A percentile compares a stretch with the other conserved stretches of the same genome.
Conservation (phyloP, 2,797 vertebrate species). For the Austrolebias charrua region DNA sequence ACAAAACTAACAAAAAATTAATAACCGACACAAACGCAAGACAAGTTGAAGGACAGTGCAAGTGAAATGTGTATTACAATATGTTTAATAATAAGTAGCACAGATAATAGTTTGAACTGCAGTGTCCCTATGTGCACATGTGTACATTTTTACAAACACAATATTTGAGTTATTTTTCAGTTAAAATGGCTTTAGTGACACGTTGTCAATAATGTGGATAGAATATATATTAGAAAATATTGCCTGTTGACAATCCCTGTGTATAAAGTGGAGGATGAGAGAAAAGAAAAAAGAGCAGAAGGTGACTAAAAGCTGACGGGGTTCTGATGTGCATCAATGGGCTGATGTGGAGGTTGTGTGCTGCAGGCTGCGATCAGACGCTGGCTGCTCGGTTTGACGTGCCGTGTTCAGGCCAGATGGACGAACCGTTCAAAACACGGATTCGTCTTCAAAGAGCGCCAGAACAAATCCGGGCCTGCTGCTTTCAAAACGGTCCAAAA, state of each 20-base stretch:
- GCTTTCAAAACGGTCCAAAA: constrained; percentile 39
- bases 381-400: constrained; percentile 44
- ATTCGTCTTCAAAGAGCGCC: constrained; percentile 62
- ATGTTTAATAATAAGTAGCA: no score
- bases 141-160: background rate
- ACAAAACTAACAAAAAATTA: constrained; percentile 10
- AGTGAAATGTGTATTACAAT: background rate
- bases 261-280: constrained; percentile 30
- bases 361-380: constrained; percentile 43
- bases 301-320: background rate
- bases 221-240: constrained; percentile 12
- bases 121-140: background rate
- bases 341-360: constrained; percentile 55
- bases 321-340: constrained; percentile 64
- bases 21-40: constrained; percentile 1
- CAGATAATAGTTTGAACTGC: no score
- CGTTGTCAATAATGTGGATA: constrained; percentile 15
- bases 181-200: background rate
- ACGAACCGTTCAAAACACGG: constrained; percentile 30
- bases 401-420: constrained; percentile 54
- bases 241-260: constrained; percentile 33
- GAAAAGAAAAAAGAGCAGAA: background rate
- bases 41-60: background rate
- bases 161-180: no score
- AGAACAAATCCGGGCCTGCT: constrained; percentile 52